Evolutionary conservation across 1,140 invertebrate genomes (phyloP).

Genomic region (Musca vetustissima): DNA sequence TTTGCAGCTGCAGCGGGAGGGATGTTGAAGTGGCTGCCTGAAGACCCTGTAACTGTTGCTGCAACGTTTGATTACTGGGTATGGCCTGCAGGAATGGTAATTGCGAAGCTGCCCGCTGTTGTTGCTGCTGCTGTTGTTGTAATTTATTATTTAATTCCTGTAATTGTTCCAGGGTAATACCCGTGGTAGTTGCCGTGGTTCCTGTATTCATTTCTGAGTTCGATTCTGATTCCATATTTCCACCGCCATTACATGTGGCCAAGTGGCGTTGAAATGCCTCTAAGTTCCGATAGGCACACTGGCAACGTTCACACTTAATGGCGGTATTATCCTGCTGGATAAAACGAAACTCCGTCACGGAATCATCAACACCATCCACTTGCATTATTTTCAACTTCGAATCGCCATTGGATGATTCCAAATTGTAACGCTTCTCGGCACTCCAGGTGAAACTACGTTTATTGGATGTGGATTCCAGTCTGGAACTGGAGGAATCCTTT

Average conservation of each 20-base stretch:
- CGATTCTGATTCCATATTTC: constrained; percentile 58
- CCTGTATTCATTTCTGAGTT: constrained; percentile 78
- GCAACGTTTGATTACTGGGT: constrained; percentile 43
- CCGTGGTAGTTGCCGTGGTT: constrained; percentile 18
- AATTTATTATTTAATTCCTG: constrained; percentile 15
- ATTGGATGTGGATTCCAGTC: neutral
- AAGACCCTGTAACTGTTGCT: constrained; percentile 10
- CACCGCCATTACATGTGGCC: constrained; percentile 57
- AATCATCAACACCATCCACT: constrained; percentile 74
- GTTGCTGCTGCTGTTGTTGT: constrained; percentile 32
- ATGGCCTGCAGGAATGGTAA: constrained; percentile 46
- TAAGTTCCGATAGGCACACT: constrained; percentile 84
- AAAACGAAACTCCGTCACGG: constrained; percentile 57
- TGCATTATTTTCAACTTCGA: constrained; percentile 65
- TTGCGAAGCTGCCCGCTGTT: constrained; percentile 35
- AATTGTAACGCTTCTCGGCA: constrained; percentile 44
- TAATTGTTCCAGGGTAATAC: constrained; percentile 30
- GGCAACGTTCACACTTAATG: constrained; percentile 84
- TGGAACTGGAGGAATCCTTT: neutral
- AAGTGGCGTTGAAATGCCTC: constrained; percentile 84
- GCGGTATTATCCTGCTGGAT: constrained; percentile 58
- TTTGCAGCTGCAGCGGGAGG: constrained; percentile 39
- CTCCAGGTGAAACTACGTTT: constrained; percentile 53
- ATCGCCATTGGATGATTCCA: constrained; percentile 58
- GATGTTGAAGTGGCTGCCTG: constrained; percentile 16